Evolutionary conservation across 2,888 invertebrate species (phyloP).

Genomic region (Himalopsyche tibetana): DNA sequence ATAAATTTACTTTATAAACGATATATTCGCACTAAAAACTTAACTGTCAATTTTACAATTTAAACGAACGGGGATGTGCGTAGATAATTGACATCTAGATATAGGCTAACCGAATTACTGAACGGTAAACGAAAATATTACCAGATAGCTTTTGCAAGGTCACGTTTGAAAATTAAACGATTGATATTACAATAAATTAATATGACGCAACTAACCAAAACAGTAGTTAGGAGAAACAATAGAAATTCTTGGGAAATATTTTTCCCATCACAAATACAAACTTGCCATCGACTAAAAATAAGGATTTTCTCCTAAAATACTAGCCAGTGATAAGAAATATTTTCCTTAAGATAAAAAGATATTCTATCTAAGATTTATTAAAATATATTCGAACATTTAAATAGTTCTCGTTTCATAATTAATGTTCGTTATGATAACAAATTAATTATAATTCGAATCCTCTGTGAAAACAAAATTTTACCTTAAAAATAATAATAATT

Average conservation of each 20-base stretch:
- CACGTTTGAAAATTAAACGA: not conserved
- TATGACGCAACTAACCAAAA: not conserved
- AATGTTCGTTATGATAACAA: too few species aligned
- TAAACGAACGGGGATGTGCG: not conserved
- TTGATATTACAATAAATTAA: not conserved
- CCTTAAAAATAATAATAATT: too few species aligned
- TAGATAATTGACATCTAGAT: conserved; percentile 35
- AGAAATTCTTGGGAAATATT: not conserved
- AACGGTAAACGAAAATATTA: not conserved
- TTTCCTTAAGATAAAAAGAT: too few species aligned
- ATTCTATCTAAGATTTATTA: too few species aligned
- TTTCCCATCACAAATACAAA: not conserved
- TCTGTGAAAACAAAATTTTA: too few species aligned
- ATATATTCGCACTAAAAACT: not conserved
- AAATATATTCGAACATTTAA: too few species aligned
- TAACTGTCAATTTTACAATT: not conserved
- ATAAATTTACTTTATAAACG: too few species aligned
- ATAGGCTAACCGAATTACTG: not conserved
- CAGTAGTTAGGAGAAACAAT: not conserved
- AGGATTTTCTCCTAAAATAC: too few species aligned
- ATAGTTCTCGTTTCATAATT: too few species aligned
- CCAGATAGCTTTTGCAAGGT: not conserved
- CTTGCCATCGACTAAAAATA: too few species aligned
- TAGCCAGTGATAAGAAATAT: too few species aligned
- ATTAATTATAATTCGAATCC: too few species aligned